Percentiles rank a stretch among this genome's conserved stretches.
Conservation (phyloP, 2,113 vertebrate genomes). For the Gasterosteus aculeatus region DNA sequence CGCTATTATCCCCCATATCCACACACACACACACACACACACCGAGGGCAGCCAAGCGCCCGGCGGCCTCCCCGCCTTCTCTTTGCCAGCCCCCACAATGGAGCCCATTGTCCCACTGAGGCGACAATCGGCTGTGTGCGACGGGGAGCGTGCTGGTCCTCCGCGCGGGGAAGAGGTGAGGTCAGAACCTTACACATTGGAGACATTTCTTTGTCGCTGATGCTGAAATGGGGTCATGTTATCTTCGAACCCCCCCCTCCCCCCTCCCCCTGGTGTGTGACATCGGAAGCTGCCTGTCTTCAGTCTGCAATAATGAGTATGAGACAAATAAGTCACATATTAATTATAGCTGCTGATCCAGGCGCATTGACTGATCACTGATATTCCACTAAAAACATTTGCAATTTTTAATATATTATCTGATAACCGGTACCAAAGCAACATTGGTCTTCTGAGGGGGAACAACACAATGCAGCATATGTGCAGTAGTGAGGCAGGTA, state of each 20-base stretch:
- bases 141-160: conserved; percentile 62
- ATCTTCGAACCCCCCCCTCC: conserved; percentile 39
- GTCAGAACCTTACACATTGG: conserved; percentile 66
- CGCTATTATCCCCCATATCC: conserved; percentile 87
- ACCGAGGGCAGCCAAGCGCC: conserved; percentile 78
- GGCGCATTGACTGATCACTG: background rate
- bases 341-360: background rate
- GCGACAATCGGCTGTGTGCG: conserved; percentile 86
- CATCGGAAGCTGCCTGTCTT: background rate
- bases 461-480: no score
- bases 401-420: no score
- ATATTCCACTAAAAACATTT: background rate
- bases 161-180: conserved; percentile 63
- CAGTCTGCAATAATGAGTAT: background rate
- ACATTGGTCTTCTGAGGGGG: no score
- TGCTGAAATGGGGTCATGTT: conserved; percentile 65
- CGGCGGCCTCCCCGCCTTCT: conserved; percentile 72
- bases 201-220: conserved; percentile 63
- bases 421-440: no score
- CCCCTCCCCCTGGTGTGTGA: no score
- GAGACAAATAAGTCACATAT: background rate
- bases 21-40: conserved; percentile 48
- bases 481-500: no score
- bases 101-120: conserved; percentile 88
- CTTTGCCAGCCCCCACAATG: conserved; percentile 91